These are phyloP conservation scores for Erythrocercus mccallii DNA, from an alignment of 2,113 vertebrate genomes.

Conservation along the genomic window DNA sequence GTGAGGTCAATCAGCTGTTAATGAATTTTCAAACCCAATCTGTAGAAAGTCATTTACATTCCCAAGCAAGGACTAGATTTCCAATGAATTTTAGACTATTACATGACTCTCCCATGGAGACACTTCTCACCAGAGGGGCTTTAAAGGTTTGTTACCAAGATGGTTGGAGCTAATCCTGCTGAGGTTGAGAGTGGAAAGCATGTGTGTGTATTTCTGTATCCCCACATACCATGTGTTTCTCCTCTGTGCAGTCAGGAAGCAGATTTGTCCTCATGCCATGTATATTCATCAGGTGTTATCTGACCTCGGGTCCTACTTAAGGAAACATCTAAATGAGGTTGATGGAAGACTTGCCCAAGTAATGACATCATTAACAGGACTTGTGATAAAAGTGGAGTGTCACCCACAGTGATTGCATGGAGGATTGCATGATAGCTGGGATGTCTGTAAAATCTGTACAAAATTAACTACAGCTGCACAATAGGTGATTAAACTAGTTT, in stretches of 20 bases:
- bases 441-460: constrained; percentile 61
- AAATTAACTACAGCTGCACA: constrained; percentile 70
- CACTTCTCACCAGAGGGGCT: not conserved
- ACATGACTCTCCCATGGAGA: constrained; percentile 2
- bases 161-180: not conserved
- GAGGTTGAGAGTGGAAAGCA: not conserved
- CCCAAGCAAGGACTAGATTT: not conserved
- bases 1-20: not conserved
- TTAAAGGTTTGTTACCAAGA: constrained; percentile 3
- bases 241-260: not conserved
- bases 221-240: constrained; percentile 1
- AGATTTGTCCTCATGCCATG: not conserved
- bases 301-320: not conserved
- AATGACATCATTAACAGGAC: not conserved
- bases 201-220: not conserved
- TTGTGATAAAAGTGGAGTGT: constrained; percentile 49
- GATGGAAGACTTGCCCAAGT: constrained; percentile 3
- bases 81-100: not conserved
- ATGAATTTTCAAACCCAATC: not conserved
- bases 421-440: constrained; percentile 54
- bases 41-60: not conserved
- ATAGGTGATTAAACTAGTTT: constrained; percentile 50
- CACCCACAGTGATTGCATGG: constrained; percentile 45
- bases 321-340: not conserved
- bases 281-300: not conserved